Base-by-base conservation (phyloP, 2,888 invertebrate species). In the Scelioninae gen. 1 region DNA sequence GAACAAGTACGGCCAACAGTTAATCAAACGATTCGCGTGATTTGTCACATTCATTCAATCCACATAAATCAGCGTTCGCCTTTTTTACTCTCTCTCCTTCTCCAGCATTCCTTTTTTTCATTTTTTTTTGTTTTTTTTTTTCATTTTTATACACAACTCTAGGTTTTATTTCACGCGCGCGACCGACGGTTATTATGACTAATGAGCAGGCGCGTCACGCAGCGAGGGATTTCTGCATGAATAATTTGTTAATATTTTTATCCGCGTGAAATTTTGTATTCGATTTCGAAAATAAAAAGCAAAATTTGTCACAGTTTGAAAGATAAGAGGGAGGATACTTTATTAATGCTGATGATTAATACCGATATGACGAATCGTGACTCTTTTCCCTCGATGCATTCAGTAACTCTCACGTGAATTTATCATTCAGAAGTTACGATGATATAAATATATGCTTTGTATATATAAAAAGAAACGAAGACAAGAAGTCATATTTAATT, bases 181-280 rank as follows among this genome's bases (percentile, higher is more conserved):
- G 60, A 75, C 66, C 79, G 66, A 74, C 72, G 69, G 75, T 51
- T 82, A 76, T 82, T 82, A 82, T 82, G 65, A 82, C 81, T 76
- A 76, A 82, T 76, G 76, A 65, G 76, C 65, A 16, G n/a, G 53
- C 55, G 72, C 68, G 82, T 68, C 82, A 31, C 75, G 76, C 77
- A 65, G 63, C 66, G 82, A 55, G 74, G 68, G 43, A 68, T 66
- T 68, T 53, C 62, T 34, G 55, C 66, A 51, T 68, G 82, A 72
- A 77, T 76, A 82, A 76, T 82, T 82, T 82, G 71, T 76, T 60
- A 40, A 71, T 49, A 75, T 76, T 82, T 82, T 76, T 58, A 49
- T 45, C 13, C 62, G 58, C 58, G 23, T 6, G 11, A 51, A 51
- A 43, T 60, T 72, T 49, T 47, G 16, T 16, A 60, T 53, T 65